phyloP scores from a whole-genome alignment of 2,113 vertebrate genomes.

The Sphaerodactylus townsendi region DNA sequence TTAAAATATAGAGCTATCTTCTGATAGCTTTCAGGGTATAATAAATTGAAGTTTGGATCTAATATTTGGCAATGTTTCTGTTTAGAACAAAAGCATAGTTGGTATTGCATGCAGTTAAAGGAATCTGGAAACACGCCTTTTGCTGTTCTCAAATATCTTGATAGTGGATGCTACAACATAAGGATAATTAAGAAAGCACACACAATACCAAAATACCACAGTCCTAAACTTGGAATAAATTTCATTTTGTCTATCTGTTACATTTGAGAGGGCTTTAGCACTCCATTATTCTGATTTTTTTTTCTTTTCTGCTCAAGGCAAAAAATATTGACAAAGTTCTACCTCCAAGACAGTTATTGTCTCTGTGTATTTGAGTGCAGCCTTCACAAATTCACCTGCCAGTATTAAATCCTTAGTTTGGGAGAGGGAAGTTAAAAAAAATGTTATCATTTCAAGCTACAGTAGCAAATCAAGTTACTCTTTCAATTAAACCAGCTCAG shows the following conservation, averaged over 20 bases:
- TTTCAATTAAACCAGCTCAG: constrained; percentile 76
- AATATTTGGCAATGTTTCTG: neutral
- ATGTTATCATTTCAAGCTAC: constrained; percentile 69
- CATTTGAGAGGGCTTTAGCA: constrained; percentile 60
- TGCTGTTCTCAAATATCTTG: constrained; percentile 38
- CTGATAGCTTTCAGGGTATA: constrained; percentile 6
- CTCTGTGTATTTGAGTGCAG: constrained; percentile 78
- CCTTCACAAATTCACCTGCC: constrained; percentile 76
- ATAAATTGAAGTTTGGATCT: constrained; percentile 11
- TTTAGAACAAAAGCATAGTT: constrained; percentile 1
- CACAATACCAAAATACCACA: constrained; percentile 49
- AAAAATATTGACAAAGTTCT: constrained; percentile 80
- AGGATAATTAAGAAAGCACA: constrained; percentile 62
- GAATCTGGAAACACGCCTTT: neutral
- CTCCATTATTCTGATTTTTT: constrained; percentile 74
- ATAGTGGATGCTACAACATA: constrained; percentile 50
- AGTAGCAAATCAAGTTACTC: constrained; percentile 77
- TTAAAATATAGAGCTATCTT: constrained; percentile 24
- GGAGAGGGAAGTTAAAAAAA: constrained; percentile 68
- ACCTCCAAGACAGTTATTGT: constrained; percentile 78
- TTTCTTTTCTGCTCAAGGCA: constrained; percentile 74
- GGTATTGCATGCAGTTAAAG: constrained; percentile 34
- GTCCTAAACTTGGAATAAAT: constrained; percentile 65
- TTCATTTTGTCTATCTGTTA: constrained; percentile 52
- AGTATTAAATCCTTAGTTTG: constrained; percentile 76